phyloP scores from a whole-genome alignment of 2,113 vertebrate species.

The Piprites chloris region DNA sequence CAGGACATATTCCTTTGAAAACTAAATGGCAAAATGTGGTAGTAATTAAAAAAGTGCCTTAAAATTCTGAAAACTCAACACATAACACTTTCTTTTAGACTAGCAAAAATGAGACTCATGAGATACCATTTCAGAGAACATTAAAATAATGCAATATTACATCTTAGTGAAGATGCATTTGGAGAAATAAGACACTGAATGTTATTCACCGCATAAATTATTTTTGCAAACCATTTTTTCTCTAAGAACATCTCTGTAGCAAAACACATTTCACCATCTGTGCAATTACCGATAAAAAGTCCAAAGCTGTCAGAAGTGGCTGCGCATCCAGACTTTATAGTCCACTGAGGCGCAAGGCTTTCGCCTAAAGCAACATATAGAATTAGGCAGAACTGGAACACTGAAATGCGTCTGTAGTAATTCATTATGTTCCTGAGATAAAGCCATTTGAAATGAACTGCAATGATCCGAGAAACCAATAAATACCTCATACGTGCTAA shows the following conservation, averaged over 20 bases:
- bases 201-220: conserved; percentile 63
- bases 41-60: conserved; percentile 7
- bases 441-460: conserved; percentile 24
- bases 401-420: conserved; percentile 39
- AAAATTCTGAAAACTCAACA: background rate
- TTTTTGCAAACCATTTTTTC: conserved; percentile 62
- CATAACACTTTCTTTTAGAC: background rate
- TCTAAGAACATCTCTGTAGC: conserved; percentile 45
- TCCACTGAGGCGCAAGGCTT: conserved; percentile 42
- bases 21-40: background rate
- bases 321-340: conserved; percentile 57
- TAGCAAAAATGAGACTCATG: background rate
- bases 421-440: conserved; percentile 32
- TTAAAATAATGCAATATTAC: conserved; percentile 36
- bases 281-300: conserved; percentile 66
- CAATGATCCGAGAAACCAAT: conserved; percentile 35
- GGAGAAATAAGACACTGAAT: background rate
- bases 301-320: conserved; percentile 63
- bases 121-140: conserved; percentile 11
- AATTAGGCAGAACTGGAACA: conserved; percentile 51
- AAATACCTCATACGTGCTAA: conserved; percentile 20
- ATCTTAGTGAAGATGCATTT: conserved; percentile 21
- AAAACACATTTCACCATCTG: conserved; percentile 61
- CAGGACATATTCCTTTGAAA: background rate
- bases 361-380: conserved; percentile 42